Evolutionary conservation across 2,113 vertebrate genomes (phyloP), one percentile per base, ranked within the genome.

Genomic region (Leptocoma aspasia): DNA sequence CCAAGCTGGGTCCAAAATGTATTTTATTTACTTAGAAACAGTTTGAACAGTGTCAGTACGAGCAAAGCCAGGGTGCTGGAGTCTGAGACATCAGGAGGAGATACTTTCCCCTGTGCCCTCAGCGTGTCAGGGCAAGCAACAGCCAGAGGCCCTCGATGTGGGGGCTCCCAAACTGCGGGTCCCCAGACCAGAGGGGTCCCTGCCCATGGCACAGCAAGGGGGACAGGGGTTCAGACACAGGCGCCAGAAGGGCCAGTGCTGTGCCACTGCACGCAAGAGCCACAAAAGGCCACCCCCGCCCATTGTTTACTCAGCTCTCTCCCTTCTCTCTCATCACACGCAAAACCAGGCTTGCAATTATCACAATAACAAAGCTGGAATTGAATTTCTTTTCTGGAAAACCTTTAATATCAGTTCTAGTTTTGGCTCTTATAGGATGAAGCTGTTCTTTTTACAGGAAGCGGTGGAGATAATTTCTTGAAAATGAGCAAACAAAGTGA

Each of bases 401-500:
- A 50, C 44, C 52, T 47, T 37, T 24, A 80, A 41, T 92, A 82
- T 85, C 57, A 20, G 22, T 41, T 77, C 71, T 73, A 64, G 13
- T 33, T 75, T 92, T 82, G 82, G 69, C 22, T 69, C 1, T 42
- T 77, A n/a, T 6, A 54, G 50, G 42, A 85, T 12, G 10, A 70
- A 69, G 42, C 41, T 90, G 37, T 63, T 80, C 65, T 78, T 93
- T 85, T 85, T 92, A 81, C 71, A 81, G 79, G 63, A 93, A 94
- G 27, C 4, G 20, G 10, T 7, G 41, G 68, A 88, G 42, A 79
- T 31, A 68, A 60, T 80, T 80, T 92, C 60, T 94, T 88, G 45
- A 83, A 92, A 93, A 86, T 57, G 71, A 92, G 27, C 75, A 90
- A 86, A 86, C 11, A 71, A 89, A 95, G 47, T 78, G 68, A 96